Percentiles rank a stretch among this genome's conserved stretches.
Conservation (phyloP, 2,888 invertebrate species). For the Apomyelois bistriatella region DNA sequence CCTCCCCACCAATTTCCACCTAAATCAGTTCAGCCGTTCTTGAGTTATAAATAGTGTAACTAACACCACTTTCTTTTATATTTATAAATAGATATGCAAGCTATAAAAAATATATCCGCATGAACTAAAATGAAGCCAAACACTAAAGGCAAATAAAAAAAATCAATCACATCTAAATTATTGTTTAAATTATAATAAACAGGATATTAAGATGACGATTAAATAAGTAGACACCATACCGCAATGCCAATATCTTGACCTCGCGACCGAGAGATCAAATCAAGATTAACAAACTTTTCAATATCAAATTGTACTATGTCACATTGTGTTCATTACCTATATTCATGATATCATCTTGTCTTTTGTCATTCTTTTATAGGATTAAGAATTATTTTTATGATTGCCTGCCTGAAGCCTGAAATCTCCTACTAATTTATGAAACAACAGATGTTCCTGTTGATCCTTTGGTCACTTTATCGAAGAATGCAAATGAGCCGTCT, state of each 20-base stretch:
- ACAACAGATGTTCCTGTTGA: too few species aligned
- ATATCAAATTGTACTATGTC: background rate
- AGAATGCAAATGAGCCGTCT: too few species aligned
- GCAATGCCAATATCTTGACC: constrained; percentile 23
- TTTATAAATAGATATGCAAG: background rate
- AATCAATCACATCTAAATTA: background rate
- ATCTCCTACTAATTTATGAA: too few species aligned
- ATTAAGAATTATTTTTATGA: too few species aligned
- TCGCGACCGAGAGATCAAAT: constrained; percentile 21
- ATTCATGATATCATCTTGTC: too few species aligned
- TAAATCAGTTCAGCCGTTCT: too few species aligned
- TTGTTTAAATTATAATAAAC: background rate
- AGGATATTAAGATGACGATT: constrained; percentile 13
- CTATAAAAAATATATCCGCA: background rate
- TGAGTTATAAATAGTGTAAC: too few species aligned
- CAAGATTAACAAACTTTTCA: constrained; percentile 18
- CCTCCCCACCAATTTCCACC: too few species aligned
- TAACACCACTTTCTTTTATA: too few species aligned
- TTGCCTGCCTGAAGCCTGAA: too few species aligned
- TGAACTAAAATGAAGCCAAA: background rate
- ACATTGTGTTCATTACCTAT: background rate
- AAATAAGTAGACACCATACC: constrained; percentile 8
- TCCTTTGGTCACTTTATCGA: too few species aligned
- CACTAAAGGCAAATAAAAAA: too few species aligned
- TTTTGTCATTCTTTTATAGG: background rate